phyloP scores from a whole-genome alignment of 2,888 invertebrate genomes.

The Seira musarum region DNA sequence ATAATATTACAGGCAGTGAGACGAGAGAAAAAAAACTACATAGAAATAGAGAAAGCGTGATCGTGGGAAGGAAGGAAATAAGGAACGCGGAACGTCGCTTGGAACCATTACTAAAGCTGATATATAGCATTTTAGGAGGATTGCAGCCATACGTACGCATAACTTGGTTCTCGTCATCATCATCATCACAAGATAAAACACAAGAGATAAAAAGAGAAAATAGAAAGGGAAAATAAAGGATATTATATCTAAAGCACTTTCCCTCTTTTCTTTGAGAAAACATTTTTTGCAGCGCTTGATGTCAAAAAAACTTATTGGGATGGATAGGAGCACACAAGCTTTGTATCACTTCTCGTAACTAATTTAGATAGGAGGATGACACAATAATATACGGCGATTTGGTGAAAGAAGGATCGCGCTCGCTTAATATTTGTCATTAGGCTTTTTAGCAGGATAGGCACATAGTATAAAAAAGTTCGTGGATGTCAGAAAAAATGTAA shows the following conservation, averaged over 20 bases:
- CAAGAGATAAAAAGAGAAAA: not conserved
- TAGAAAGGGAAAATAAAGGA: slow-evolving; percentile 13
- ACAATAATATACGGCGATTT: slow-evolving; percentile 45
- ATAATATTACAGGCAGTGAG: slow-evolving; percentile 20
- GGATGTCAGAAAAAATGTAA: too few relatives aligned
- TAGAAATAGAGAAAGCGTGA: slow-evolving; percentile 39
- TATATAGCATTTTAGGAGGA: slow-evolving; percentile 10
- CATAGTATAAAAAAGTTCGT: not conserved
- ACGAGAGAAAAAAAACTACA: slow-evolving; percentile 5
- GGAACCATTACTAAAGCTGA: slow-evolving; percentile 38
- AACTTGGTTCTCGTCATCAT: not conserved
- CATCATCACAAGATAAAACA: slow-evolving; percentile 25
- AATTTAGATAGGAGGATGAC: slow-evolving; percentile 49
- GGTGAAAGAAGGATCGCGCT: slow-evolving; percentile 43
- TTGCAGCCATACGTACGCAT: not conserved
- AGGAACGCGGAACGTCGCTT: slow-evolving; percentile 30
- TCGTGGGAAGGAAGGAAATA: slow-evolving; percentile 55
- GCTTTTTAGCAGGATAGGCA: slow-evolving; percentile 11
- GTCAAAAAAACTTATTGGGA: slow-evolving; percentile 35
- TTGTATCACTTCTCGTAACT: slow-evolving; percentile 43
- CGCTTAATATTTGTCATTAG: slow-evolving; percentile 52
- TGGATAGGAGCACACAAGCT: slow-evolving; percentile 44
- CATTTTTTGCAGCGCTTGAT: not conserved
- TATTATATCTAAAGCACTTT: slow-evolving; percentile 7
- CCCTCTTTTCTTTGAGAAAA: slow-evolving; percentile 7